Evolutionary conservation across 2,113 vertebrate species (phyloP).

Genomic region (Sarotherodon lohbergeri): DNA sequence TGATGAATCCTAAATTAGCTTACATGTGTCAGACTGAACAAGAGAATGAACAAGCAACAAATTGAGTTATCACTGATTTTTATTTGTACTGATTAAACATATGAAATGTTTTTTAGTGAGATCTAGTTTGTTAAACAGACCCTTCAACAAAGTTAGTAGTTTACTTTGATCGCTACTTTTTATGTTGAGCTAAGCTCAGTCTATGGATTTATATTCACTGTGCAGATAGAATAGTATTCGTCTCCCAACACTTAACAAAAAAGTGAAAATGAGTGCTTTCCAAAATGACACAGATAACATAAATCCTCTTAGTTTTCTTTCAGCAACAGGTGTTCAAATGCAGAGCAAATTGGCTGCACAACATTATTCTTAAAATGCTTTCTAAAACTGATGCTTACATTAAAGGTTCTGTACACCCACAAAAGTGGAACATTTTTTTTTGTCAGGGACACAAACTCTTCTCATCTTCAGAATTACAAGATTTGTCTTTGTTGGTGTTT

Average conservation of each 20-base stretch:
- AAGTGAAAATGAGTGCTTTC: too few species aligned
- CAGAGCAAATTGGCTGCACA: background rate
- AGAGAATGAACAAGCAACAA: background rate
- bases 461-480: background rate
- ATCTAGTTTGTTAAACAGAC: background rate
- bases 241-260: too few species aligned
- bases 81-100: background rate
- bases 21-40: background rate
- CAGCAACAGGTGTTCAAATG: background rate
- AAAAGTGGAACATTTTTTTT: background rate
- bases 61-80: background rate
- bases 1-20: background rate
- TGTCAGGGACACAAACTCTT: background rate
- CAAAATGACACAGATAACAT: too few species aligned
- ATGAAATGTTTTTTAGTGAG: background rate
- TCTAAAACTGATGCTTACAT: background rate
- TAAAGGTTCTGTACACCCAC: background rate
- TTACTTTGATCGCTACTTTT: background rate
- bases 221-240: too few species aligned
- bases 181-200: too few species aligned
- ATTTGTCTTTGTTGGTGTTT: background rate
- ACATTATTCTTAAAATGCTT: background rate
- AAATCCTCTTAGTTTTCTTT: too few species aligned
- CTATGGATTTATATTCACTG: too few species aligned
- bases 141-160: background rate